A percentile compares a stretch with the other conserved stretches of the same genome.
Evolutionary conservation across 2,888 invertebrate genomes (phyloP).

Genomic region (Aphodius sticticus): DNA sequence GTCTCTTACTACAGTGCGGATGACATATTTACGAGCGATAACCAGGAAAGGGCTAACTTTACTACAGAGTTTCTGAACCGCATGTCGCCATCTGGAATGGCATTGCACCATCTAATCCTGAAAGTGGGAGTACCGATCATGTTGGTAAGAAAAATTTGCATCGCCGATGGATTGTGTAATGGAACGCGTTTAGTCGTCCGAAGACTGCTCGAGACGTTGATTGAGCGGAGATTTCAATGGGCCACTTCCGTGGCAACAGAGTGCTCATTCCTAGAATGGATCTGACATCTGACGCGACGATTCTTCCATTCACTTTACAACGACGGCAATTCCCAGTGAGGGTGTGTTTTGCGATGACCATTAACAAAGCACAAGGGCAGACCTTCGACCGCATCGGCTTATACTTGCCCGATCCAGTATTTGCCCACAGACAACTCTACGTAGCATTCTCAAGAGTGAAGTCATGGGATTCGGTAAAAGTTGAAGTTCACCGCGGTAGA

Average conservation of each 20-base stretch:
- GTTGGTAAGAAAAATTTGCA: constrained; percentile 42
- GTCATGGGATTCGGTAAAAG: neutral
- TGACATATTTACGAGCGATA: constrained; percentile 12
- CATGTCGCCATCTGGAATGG: constrained; percentile 37
- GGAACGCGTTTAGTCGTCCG: constrained; percentile 33
- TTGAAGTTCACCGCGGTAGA: no score
- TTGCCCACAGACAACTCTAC: constrained; percentile 25
- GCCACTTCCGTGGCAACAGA: neutral
- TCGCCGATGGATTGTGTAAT: constrained; percentile 42
- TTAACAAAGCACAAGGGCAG: constrained; percentile 50
- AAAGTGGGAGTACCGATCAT: constrained; percentile 44
- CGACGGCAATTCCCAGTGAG: no score
- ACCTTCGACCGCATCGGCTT: constrained; percentile 7
- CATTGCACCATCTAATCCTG: constrained; percentile 42
- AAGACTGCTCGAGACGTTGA: neutral
- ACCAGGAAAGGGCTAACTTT: constrained; percentile 27
- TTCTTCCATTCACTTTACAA: constrained; percentile 38
- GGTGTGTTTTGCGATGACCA: constrained; percentile 43
- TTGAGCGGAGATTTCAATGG: constrained; percentile 17
- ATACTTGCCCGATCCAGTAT: neutral
- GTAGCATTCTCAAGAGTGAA: constrained; percentile 17
- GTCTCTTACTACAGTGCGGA: neutral
- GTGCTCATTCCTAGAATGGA: constrained; percentile 31
- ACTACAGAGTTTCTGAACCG: constrained; percentile 34
- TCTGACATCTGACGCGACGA: constrained; percentile 25